Evolutionary conservation across 2,888 invertebrate species (phyloP), one percentile per base, ranked within the genome.

Genomic region (Amblyjoppa fuscipennis): DNA sequence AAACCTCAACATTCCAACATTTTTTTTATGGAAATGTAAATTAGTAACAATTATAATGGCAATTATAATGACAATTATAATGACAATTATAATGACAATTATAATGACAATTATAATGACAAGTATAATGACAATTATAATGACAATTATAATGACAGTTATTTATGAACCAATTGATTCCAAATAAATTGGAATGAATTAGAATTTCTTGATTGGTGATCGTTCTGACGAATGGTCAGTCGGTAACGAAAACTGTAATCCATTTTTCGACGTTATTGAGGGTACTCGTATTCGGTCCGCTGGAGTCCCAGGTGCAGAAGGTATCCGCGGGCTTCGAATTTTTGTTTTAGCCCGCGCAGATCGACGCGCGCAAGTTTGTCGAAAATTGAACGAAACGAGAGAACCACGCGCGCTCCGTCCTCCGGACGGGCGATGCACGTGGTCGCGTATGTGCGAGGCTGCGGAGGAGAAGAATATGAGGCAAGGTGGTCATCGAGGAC

Each of bases 401-500:
- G 25, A 41, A 61, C 74, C 16, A 74, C 74, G 74, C 74, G 74
- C 74, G 41, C 9, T 41, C 41, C 7, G 74, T 74, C 45, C 45
- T 41, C 16, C 31, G 61, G 6, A 1, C 61, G 74, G 73, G 68
- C 59, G 53, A 76, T 80, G 75, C 79, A 45, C 70, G 75, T 71
- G 75, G 83, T 75, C 51, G 53, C 59, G 28, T 79, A 28, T 56
- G 41, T 20, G 53, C 28, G 45, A 59, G 28, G 45, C 56, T 53
- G 49, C 70, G 31, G 75, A 78, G 74, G 64, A 61, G 79, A 83
- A 66, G 76, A 84, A 45, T 56, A 76, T 49, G 66, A 68, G 76
- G 81, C 76, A 84, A 84, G 77, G 77, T 76, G 84, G 81, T 77
- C 76, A 81, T 84, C 84, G 84, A 51, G 81, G 81, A 81, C 81